Conservation (phyloP, 2,113 vertebrate genomes). For the Anas platyrhynchos region DNA sequence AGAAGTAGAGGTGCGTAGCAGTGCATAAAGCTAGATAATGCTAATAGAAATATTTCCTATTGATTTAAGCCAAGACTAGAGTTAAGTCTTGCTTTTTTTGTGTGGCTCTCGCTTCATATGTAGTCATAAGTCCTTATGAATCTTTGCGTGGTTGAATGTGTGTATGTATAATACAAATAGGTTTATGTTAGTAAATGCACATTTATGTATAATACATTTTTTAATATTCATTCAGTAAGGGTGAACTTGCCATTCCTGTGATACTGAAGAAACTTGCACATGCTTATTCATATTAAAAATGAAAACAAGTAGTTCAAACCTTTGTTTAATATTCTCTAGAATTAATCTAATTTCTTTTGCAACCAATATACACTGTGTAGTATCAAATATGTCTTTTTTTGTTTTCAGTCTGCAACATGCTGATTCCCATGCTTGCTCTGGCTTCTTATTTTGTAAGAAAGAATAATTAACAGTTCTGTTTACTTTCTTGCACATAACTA, state of each 20-base stretch:
- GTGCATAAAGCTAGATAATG: background rate
- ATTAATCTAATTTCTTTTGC: background rate
- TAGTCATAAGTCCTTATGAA: background rate
- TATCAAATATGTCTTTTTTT: background rate
- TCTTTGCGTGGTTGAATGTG: background rate
- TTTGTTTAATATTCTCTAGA: background rate
- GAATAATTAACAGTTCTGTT: background rate
- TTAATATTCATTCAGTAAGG: background rate
- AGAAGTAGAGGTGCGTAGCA: rapidly evolving
- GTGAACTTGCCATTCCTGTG: background rate
- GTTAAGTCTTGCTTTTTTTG: background rate
- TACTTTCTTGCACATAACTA: background rate
- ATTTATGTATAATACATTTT: background rate
- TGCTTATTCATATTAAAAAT: background rate
- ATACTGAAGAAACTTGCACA: background rate
- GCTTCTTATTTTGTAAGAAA: background rate
- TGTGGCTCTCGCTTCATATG: background rate
- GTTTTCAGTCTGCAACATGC: background rate
- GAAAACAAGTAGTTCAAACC: background rate
- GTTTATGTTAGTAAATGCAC: background rate
- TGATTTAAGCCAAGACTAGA: background rate
- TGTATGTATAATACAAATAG: rapidly evolving
- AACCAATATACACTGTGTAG: background rate
- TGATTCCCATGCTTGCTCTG: background rate
- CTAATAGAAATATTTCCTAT: background rate